Conservation (phyloP, 2,797 vertebrate species). For the Leptatherina wallacei region DNA sequence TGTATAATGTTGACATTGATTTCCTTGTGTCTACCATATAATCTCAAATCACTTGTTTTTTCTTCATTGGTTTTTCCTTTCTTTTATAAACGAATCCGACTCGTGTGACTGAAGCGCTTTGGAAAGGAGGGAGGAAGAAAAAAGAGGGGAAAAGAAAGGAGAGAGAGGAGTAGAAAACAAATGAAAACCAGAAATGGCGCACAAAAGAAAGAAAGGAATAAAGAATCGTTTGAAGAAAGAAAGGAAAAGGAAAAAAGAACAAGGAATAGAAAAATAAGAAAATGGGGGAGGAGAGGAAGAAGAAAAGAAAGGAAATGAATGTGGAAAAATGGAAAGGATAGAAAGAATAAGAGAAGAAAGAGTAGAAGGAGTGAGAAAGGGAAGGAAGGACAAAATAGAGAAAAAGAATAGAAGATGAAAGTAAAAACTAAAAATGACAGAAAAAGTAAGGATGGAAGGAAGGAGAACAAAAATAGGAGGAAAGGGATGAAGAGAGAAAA, state of each 20-base stretch:
- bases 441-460: neutral
- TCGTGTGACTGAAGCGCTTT: neutral
- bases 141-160: neutral
- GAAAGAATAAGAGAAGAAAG: neutral
- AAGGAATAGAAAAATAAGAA: neutral
- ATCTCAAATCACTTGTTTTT: neutral
- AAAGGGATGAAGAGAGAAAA: neutral
- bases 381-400: neutral
- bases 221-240: neutral
- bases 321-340: neutral
- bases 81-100: neutral
- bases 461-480: too few species aligned
- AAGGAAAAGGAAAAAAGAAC: neutral
- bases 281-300: neutral
- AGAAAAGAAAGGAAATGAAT: neutral
- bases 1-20: neutral
- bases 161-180: too few species aligned
- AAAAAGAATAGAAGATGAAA: too few species aligned
- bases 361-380: neutral
- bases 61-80: neutral
- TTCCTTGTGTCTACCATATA: slow-evolving; percentile 1
- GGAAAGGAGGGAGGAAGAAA: neutral
- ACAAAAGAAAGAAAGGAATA: neutral
- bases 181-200: neutral
- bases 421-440: neutral